Base-by-base conservation (phyloP, 2,797 vertebrate species). In the Acanthurus lineatus region DNA sequence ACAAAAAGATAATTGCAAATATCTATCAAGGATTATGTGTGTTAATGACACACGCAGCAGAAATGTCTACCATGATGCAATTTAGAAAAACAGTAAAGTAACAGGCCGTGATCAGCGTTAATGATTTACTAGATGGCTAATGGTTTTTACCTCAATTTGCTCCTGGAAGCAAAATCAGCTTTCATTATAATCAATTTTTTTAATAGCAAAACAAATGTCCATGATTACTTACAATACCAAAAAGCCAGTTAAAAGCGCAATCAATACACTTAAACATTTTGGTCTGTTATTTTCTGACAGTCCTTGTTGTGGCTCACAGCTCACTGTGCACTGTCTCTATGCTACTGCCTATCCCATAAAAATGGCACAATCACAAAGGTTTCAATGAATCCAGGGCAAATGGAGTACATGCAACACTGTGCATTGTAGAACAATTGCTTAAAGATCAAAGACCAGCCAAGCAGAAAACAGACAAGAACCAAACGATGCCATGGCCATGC, bases 401-500 rank as follows among this genome's bases (percentile, higher is more conserved):
- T 83, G 83, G 88, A 86, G 88, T 57, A 89, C 76, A 95, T 96
- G 95, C 93, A 93, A 76, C 86, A 83, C 75, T 78, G 88, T 90
- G 86, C 81, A 85, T 66, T 73, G 68, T 51, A 82, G 75, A 86
- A 84, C 65, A 85, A 79, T 69, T 71, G 85, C 83, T 80, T 65
- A 91, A 90, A 91, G 82, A 86, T 76, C 90, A 91, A 90, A 91
- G 82, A 86, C 77, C 90, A 91, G 94, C 93, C 89, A 91, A 89
- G 90, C 91, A 91, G 82, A 85, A 85, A 79, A 88, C 86, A 89
- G 47, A 90, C 82, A 87, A 69, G 82, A 75, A 86, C 76, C 77
- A 73, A 56, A 81, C 12, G 38, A 60, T 82, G 89, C 89, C 86
- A 91, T 65, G 76, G 94, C 92, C 95, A 95, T 95, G 94, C 95